Percentiles rank a stretch among this genome's conserved stretches.
Conservation (phyloP, 2,888 invertebrate genomes). For the Parnassius mnemosyne region DNA sequence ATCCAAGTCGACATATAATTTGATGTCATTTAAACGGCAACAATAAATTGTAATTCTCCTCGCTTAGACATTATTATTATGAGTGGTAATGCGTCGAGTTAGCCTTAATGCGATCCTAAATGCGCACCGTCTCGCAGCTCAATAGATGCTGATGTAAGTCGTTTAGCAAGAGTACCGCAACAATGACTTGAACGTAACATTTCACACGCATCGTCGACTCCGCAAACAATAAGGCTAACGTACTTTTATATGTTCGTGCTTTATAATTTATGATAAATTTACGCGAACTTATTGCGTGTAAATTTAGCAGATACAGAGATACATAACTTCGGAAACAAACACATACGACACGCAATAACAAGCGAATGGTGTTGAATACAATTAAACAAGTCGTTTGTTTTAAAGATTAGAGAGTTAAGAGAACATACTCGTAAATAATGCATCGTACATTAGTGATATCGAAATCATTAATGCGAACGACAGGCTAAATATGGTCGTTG, state of each 20-base stretch:
- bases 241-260: slow-evolving; percentile 43
- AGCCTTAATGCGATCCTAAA: slow-evolving; percentile 52
- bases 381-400: slow-evolving; percentile 4
- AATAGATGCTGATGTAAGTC: slow-evolving; percentile 42
- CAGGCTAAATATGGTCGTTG: slow-evolving; percentile 39
- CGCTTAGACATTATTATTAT: slow-evolving; percentile 52
- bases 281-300: slow-evolving; percentile 49
- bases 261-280: slow-evolving; percentile 57
- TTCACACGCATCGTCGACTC: slow-evolving; percentile 61
- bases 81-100: slow-evolving; percentile 53
- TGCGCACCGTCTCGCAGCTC: slow-evolving; percentile 36
- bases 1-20: slow-evolving; percentile 40
- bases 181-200: slow-evolving; percentile 44
- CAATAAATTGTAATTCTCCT: slow-evolving; percentile 59
- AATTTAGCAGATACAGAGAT: slow-evolving; percentile 53
- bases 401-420: neutral
- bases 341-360: neutral
- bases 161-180: slow-evolving; percentile 41
- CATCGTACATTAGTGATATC: slow-evolving; percentile 35
- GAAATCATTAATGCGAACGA: slow-evolving; percentile 44
- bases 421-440: slow-evolving; percentile 27
- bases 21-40: slow-evolving; percentile 53
- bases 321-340: slow-evolving; percentile 4
- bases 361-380: slow-evolving; percentile 2
- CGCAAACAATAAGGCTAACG: slow-evolving; percentile 46